These are phyloP conservation scores for Tribolium madens DNA, from an alignment of 1,140 invertebrate species.

Conservation along the genomic window DNA sequence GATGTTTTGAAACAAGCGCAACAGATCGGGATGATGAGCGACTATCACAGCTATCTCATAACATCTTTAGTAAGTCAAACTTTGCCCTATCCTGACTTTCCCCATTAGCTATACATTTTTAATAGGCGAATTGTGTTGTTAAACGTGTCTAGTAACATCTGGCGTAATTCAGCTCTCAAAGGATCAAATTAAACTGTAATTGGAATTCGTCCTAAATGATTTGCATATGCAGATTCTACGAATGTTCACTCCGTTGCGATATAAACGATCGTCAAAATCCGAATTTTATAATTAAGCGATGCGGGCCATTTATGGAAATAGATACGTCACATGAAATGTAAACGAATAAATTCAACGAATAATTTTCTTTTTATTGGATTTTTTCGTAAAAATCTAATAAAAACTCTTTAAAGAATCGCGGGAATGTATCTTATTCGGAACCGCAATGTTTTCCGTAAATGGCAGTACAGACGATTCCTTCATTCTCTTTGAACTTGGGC, in stretches of 20 bases:
- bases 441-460: background rate
- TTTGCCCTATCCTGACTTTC: background rate
- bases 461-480: background rate
- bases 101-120: constrained; percentile 11
- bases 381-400: constrained; percentile 1
- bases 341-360: background rate
- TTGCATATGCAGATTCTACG: constrained; percentile 17
- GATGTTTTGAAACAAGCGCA: constrained; percentile 91
- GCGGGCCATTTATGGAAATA: background rate
- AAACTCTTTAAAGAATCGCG: background rate
- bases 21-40: constrained; percentile 95
- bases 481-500: background rate
- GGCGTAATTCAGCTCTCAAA: constrained; percentile 6
- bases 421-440: background rate
- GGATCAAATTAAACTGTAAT: constrained; percentile 27
- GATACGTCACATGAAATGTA: background rate
- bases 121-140: constrained; percentile 4
- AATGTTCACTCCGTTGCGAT: constrained; percentile 8
- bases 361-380: background rate
- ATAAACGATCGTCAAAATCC: background rate
- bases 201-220: constrained; percentile 12
- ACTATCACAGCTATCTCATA: constrained; percentile 92
- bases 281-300: constrained; percentile 6
- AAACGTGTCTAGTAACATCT: constrained; percentile 11
- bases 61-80: constrained; percentile 80